Base-by-base conservation (phyloP, 2,113 vertebrate genomes). In the Copsychus sechellarum region DNA sequence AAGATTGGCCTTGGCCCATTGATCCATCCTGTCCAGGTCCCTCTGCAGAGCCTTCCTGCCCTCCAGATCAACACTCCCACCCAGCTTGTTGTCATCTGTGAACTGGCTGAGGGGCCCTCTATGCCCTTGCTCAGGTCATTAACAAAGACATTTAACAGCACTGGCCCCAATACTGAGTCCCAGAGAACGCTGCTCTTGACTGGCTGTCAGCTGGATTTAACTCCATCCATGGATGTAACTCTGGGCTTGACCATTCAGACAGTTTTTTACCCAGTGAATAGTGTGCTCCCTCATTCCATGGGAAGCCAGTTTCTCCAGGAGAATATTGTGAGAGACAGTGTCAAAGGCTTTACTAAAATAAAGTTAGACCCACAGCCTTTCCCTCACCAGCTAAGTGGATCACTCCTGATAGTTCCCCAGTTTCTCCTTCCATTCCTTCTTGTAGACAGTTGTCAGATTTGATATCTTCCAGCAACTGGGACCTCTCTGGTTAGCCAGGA, bases 1-100 rank as follows among this genome's bases (percentile, higher is more conserved):
- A 9, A 1, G 0, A 5, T 0, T 38, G 20, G 38, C 53, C 23
- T 67, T 51, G 53, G 29, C n/a, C 11, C 53, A 60, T 7, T 2
- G 7, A 34, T 53, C 16, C n/a, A 18, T 2, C 16, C n/a, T 60
- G 29, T 67, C 38, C 53, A 47, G 29, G 7, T 60, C 23, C 6
- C 9, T 81, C 38, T 67, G 29, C 36, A 51, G 69, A 51, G 15
- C 11, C 29, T 47, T 74, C 14, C 50, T 18, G 21, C 53, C 13
- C 29, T 2, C 47, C 61, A 54, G 38, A 47, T 23, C 21, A 45
- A 18, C 28, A 34, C 9, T 74, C n/a, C 23, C 45, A 40, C 20
- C 24, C 24, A 25, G 3, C 13, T 13, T 40, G 28, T 23, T 60
- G 45, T 38, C 38, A 53, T 12, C 53, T 67, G 29, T 45, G 16